Evolutionary conservation across 2,888 invertebrate genomes (phyloP), one percentile per base, ranked within the genome.

Genomic region (Leptothorax acervorum): DNA sequence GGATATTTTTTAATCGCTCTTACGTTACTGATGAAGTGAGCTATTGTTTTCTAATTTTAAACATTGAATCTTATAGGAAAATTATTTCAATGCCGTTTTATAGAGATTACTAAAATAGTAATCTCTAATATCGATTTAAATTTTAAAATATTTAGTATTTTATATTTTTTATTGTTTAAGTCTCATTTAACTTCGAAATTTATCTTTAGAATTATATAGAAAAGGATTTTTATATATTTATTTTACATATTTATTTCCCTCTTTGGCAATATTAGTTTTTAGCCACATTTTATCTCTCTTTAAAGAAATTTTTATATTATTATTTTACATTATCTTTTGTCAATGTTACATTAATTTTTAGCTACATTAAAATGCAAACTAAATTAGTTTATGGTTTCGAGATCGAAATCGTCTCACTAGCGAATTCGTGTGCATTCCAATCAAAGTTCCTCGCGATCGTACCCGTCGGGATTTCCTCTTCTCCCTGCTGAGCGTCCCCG

Each of bases 391-490:
- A 48, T n/a, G 28, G 39, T 48, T 39, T 12, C 4, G 48, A 48
- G 48, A 73, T 73, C 71, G 71, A 70, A 60, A 68, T 66, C 31
- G n/a, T 68, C 45, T 71, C 35, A 35, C 35, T 39, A 18, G 60
- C 73, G 73, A 62, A 71, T 81, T 73, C 18, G 28, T 60, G 48
- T 23, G 73, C 60, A 39, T 75, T 82, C 82, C 78, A 82, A 82
- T 75, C 79, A 65, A 63, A 75, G 82, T 65, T 78, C 53, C 55
- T 82, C 78, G 53, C 82, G 39, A 18, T 78, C 70, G 68, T 68
- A 55, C 78, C 51, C 78, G 73, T 60, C 86, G 74, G 48, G 31
- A 70, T 76, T 76, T 65, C 66, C 76, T 87, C 78, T 83, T 88
- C 87, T 88, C 81, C 79, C 78, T 74, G 63, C 75, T 62, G 65